Percentiles rank a stretch among this genome's conserved stretches.
Conservation (phyloP, 37 sponge, comb jelly and placozoan species). For the Chondrosia reniformis region DNA sequence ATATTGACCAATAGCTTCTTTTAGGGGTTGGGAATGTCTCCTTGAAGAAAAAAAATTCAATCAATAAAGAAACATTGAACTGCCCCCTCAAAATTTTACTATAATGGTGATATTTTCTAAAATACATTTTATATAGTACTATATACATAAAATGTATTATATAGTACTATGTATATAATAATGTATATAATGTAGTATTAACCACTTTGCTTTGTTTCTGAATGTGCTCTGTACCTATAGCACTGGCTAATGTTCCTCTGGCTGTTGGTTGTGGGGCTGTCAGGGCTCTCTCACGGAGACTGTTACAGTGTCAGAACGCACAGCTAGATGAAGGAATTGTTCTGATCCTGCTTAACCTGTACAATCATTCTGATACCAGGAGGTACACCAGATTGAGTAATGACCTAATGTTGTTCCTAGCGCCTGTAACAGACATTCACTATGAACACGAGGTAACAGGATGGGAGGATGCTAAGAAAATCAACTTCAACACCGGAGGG, state of each 20-base stretch:
- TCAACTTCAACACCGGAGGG: not conserved
- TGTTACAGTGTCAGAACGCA: constrained; percentile 1
- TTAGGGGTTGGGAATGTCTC: no score
- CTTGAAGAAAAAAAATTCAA: no score
- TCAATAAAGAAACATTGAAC: no score
- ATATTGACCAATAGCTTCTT: no score
- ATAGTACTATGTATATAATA: no score
- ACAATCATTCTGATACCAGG: constrained; percentile 48
- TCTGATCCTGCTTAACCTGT: constrained; percentile 42
- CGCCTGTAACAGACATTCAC: constrained; percentile 79
- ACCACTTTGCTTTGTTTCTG: no score
- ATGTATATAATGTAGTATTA: no score
- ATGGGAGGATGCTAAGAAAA: constrained; percentile 11
- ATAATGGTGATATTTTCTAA: no score
- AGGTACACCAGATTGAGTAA: constrained; percentile 26
- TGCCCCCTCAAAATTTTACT: no score
- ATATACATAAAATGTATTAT: no score
- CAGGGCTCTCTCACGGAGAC: not conserved
- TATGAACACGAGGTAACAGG: constrained; percentile 28
- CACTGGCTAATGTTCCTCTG: not conserved
- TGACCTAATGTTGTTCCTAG: constrained; percentile 41
- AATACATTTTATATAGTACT: no score
- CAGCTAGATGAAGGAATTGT: constrained; percentile 56
- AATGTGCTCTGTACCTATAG: no score
- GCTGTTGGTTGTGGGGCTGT: constrained; percentile 24